phyloP scores from a whole-genome alignment of 1,140 invertebrate species.

The Acyrthosiphon pisum region DNA sequence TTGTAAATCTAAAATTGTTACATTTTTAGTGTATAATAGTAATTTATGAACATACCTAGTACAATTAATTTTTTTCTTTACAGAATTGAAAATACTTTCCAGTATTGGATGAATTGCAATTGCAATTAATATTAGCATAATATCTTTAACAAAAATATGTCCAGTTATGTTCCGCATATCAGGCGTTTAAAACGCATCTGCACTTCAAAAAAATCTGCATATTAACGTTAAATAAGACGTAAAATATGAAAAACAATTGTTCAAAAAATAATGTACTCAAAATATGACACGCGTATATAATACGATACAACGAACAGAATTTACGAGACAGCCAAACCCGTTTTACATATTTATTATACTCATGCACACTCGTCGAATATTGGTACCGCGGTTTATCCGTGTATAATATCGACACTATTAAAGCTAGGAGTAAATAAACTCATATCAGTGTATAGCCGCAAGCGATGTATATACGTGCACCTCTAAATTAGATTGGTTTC shows the following conservation, averaged over 20 bases:
- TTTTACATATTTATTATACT: conserved; percentile 23
- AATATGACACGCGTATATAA: neutral
- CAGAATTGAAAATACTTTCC: neutral
- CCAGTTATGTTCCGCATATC: neutral
- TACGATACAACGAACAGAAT: neutral
- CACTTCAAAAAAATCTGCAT: neutral
- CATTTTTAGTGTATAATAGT: neutral
- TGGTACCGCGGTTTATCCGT: neutral
- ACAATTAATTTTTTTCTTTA: neutral
- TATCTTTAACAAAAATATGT: neutral
- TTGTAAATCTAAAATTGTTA: neutral
- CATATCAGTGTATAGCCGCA: neutral
- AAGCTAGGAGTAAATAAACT: neutral
- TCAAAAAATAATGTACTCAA: neutral
- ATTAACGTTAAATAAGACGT: neutral
- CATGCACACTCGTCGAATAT: neutral
- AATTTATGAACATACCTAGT: neutral
- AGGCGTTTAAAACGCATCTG: neutral
- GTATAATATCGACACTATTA: neutral
- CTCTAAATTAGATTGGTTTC: conserved; percentile 17
- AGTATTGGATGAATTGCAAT: neutral
- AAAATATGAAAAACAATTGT: conserved; percentile 9
- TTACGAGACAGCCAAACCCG: neutral
- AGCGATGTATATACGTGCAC: neutral
- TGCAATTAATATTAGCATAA: neutral